These are phyloP conservation scores for Sebastes iracundus DNA, from an alignment of 2,797 vertebrate species.

Conservation along the genomic window DNA sequence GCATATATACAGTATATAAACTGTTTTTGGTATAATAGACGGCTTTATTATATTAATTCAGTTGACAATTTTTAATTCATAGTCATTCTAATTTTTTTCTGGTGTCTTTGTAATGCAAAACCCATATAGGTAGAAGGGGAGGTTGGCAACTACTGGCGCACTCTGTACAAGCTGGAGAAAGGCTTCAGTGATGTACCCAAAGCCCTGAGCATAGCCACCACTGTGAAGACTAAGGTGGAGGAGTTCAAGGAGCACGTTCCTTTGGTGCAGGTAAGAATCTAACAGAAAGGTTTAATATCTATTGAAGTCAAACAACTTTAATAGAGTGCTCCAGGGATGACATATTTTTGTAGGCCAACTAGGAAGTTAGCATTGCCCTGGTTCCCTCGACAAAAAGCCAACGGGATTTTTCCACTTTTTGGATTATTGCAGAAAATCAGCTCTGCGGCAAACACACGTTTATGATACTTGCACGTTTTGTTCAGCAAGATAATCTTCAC, in stretches of 20 bases:
- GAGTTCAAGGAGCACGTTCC: conserved; percentile 87
- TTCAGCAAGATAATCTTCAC: too few relatives aligned
- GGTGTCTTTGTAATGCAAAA: neutral
- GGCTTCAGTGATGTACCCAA: conserved; percentile 80
- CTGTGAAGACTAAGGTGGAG: conserved; percentile 84
- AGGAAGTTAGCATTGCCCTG: too few relatives aligned
- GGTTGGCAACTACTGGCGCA: conserved; percentile 85
- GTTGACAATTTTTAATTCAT: neutral
- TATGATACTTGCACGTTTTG: too few relatives aligned
- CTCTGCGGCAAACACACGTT: too few relatives aligned
- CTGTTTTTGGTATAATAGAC: neutral
- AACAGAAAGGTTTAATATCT: neutral
- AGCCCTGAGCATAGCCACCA: conserved; percentile 81
- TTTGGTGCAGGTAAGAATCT: conserved; percentile 81
- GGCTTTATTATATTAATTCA: neutral
- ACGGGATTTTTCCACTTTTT: too few relatives aligned
- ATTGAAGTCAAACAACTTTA: neutral
- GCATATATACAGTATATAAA: neutral
- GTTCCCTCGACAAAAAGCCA: too few relatives aligned
- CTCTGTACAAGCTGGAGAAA: conserved; percentile 89
- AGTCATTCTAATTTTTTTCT: neutral
- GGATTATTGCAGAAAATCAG: too few relatives aligned
- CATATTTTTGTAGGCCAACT: too few relatives aligned
- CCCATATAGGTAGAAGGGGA: conserved; percentile 80
- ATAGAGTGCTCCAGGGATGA: too few relatives aligned